phyloP scores from a whole-genome alignment of 1,140 invertebrate species.

The Heliconius himera region DNA sequence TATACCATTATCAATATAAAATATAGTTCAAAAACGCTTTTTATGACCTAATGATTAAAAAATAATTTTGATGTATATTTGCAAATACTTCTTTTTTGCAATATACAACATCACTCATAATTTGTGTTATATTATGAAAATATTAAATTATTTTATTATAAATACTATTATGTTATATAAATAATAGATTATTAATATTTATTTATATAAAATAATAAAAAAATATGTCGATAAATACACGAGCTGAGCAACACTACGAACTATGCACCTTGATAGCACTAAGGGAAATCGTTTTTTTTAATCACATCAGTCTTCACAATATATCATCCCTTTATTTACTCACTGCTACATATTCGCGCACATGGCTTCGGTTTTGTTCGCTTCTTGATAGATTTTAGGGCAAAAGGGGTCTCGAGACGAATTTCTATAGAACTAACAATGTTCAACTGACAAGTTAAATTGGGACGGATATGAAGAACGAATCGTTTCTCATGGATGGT shows the following conservation, averaged over 20 bases:
- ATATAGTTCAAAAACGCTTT: too few species aligned
- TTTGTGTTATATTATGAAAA: not conserved
- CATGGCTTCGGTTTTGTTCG: conserved; percentile 58
- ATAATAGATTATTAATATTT: not conserved
- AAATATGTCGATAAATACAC: conserved; percentile 38
- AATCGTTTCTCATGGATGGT: conserved; percentile 9
- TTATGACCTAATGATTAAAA: too few species aligned
- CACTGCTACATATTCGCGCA: conserved; percentile 76
- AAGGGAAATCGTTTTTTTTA: conserved; percentile 78
- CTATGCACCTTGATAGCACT: conserved; percentile 77
- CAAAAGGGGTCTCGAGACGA: conserved; percentile 61
- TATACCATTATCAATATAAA: not conserved
- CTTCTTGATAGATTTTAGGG: conserved; percentile 53
- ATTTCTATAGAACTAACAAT: conserved; percentile 45
- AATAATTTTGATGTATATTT: too few species aligned
- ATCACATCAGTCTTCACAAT: conserved; percentile 76
- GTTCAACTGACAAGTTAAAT: conserved; percentile 22
- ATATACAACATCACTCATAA: too few species aligned
- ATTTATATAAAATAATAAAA: not conserved
- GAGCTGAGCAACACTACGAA: conserved; percentile 48
- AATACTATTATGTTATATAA: not conserved
- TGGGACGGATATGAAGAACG: conserved; percentile 9
- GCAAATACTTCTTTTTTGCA: too few species aligned
- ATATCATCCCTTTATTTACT: conserved; percentile 80
- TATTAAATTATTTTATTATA: not conserved